A percentile compares a stretch with the other conserved stretches of the same genome.
Conservation (phyloP, 2,888 invertebrate species). For the Abrostola tripartita region DNA sequence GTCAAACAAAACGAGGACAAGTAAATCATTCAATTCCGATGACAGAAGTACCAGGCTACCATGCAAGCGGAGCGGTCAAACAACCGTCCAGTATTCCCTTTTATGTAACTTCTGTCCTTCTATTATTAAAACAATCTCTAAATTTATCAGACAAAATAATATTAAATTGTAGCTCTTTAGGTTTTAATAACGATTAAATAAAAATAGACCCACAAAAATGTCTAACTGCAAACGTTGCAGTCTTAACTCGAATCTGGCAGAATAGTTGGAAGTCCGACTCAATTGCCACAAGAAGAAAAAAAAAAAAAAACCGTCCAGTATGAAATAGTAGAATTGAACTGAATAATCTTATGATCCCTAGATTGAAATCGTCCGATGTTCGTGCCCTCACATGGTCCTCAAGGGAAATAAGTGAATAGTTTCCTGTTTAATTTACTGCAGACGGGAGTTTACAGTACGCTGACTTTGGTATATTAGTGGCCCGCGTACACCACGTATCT, state of each 20-base stretch:
- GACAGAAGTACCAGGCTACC: conserved; percentile 27
- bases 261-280: too few relatives aligned
- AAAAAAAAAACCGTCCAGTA: conserved; percentile 33
- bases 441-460: conserved; percentile 52
- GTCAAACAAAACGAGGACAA: neutral
- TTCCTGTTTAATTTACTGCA: conserved; percentile 75
- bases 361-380: conserved; percentile 56
- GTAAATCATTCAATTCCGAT: neutral
- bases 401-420: conserved; percentile 77
- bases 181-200: too few relatives aligned
- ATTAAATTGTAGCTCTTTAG: too few relatives aligned
- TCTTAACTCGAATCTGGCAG: too few relatives aligned
- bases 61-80: conserved; percentile 32
- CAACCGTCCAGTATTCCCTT: conserved; percentile 32
- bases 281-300: too few relatives aligned
- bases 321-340: conserved; percentile 49
- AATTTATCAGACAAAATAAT: too few relatives aligned
- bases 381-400: conserved; percentile 55
- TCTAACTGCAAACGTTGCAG: too few relatives aligned
- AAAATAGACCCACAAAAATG: too few relatives aligned
- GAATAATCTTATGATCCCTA: conserved; percentile 56
- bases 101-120: too few relatives aligned
- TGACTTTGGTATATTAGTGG: conserved; percentile 57
- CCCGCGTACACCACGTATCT: conserved; percentile 42
- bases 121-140: too few relatives aligned